Evolutionary conservation across 2,113 vertebrate species (phyloP).

Genomic region (Sander vitreus): DNA sequence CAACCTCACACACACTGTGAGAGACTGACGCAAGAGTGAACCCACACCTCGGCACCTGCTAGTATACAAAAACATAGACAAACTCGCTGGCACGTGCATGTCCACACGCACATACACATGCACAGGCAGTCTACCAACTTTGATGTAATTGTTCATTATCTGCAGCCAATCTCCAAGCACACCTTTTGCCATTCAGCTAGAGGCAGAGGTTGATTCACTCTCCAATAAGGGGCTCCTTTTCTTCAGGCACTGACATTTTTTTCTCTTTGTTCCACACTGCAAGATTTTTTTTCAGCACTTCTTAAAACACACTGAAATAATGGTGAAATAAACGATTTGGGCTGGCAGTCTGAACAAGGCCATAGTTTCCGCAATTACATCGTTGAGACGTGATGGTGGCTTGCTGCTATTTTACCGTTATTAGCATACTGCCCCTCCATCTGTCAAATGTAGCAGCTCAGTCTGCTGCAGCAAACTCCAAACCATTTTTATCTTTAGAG

Average conservation of each 20-base stretch:
- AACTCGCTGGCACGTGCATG: neutral
- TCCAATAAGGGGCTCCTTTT: constrained; percentile 75
- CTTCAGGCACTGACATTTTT: constrained; percentile 62
- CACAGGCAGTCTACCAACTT: constrained; percentile 37
- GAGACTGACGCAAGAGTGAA: constrained; percentile 51
- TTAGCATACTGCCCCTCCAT: constrained; percentile 68
- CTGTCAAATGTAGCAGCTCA: constrained; percentile 61
- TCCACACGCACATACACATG: neutral
- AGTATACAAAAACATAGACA: constrained; percentile 25
- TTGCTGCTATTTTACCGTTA: constrained; percentile 60
- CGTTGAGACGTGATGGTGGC: constrained; percentile 21
- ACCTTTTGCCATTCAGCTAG: constrained; percentile 77
- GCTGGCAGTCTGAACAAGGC: no score
- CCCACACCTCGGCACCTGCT: constrained; percentile 58
- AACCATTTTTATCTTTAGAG: constrained; percentile 4
- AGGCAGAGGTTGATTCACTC: constrained; percentile 73
- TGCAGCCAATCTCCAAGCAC: constrained; percentile 76
- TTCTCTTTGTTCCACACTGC: constrained; percentile 53
- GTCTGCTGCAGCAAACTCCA: constrained; percentile 44
- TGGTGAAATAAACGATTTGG: neutral
- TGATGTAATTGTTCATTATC: constrained; percentile 80
- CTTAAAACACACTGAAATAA: constrained; percentile 66
- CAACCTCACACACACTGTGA: neutral
- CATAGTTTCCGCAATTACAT: constrained; percentile 27
- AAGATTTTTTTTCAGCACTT: constrained; percentile 34